Conservation (phyloP, 2,113 vertebrate species). For the Puntigrus tetrazona region DNA sequence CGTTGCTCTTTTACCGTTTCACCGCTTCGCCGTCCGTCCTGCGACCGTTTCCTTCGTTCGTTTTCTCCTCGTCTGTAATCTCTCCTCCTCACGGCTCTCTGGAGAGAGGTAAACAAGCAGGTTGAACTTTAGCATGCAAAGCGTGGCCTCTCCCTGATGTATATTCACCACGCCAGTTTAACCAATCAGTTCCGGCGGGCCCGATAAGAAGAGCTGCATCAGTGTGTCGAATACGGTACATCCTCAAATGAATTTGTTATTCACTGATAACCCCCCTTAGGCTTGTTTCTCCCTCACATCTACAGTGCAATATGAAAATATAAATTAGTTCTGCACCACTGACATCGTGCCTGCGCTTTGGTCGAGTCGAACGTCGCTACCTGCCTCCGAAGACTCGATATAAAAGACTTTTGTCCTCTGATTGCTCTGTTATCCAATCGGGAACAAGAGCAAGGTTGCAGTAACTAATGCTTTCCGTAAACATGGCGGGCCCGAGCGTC, state of each 20-base stretch:
- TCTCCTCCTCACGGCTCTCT: constrained; percentile 47
- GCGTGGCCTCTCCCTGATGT: constrained; percentile 52
- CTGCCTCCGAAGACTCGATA: not conserved
- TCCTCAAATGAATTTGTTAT: constrained; percentile 64
- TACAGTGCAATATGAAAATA: constrained; percentile 63
- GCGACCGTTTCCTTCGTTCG: constrained; percentile 50
- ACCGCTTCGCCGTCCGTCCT: constrained; percentile 30
- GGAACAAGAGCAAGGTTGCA: constrained; percentile 44
- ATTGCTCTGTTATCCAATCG: constrained; percentile 33
- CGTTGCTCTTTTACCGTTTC: constrained; percentile 36
- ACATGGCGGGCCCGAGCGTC: constrained; percentile 17
- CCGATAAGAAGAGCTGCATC: constrained; percentile 52
- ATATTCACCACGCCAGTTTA: constrained; percentile 63
- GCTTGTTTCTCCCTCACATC: constrained; percentile 48
- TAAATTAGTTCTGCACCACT: constrained; percentile 69
- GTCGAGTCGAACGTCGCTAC: constrained; percentile 34
- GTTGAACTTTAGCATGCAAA: constrained; percentile 52
- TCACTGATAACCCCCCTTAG: constrained; percentile 66
- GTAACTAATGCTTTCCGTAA: constrained; percentile 46
- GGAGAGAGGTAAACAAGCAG: constrained; percentile 57
- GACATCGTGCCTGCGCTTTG: constrained; percentile 47
- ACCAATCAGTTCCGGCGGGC: constrained; percentile 63
- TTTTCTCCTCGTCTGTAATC: constrained; percentile 51
- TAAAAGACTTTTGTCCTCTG: constrained; percentile 24
- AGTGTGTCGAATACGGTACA: constrained; percentile 60